phyloP scores from a whole-genome alignment of 2,797 vertebrate genomes.

The Platalea minor region DNA sequence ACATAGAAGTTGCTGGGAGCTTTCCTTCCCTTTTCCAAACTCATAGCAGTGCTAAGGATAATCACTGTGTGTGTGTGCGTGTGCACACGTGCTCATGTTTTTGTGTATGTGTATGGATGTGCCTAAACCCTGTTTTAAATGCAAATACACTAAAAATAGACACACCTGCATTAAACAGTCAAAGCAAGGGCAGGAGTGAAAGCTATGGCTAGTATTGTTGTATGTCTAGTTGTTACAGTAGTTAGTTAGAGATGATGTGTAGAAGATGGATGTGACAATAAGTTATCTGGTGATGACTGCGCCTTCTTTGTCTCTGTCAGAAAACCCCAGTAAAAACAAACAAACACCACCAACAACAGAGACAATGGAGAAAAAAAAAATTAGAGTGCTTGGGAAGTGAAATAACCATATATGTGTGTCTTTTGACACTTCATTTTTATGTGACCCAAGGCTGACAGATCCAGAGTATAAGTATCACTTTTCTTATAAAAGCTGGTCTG shows the following conservation, averaged over 20 bases:
- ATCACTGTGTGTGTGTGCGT: background rate
- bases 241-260: background rate
- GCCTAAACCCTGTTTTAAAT: background rate
- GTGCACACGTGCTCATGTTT: background rate
- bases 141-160: background rate
- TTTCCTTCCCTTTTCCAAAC: background rate
- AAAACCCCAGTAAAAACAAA: background rate
- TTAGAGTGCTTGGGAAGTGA: background rate
- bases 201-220: background rate
- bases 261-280: background rate
- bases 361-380: background rate
- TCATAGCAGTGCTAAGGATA: background rate
- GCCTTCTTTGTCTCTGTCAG: background rate
- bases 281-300: background rate
- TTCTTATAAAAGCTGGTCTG: constrained; percentile 41
- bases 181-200: background rate
- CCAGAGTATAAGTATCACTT: constrained; percentile 34
- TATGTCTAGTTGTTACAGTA: background rate
- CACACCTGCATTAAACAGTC: background rate
- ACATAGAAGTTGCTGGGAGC: background rate
- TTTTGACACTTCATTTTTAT: constrained; percentile 56
- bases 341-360: background rate
- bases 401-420: constrained; percentile 14
- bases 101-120: background rate
- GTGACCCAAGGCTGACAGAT: constrained; percentile 54